Conservation (phyloP, 2,888 invertebrate genomes). For the Endotricha flammealis region DNA sequence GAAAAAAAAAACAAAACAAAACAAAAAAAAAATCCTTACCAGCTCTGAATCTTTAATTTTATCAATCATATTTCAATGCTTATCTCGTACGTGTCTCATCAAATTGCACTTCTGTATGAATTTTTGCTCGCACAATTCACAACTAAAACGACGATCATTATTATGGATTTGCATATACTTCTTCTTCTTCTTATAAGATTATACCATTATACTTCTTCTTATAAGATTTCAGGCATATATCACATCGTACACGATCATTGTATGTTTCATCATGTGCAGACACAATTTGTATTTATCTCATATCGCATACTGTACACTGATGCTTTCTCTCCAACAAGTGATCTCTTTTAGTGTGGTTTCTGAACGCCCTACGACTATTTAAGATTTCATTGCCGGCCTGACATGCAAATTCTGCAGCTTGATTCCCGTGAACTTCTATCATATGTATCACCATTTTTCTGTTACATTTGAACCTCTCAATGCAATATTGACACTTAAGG, state of each 20-base stretch:
- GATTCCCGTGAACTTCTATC: slow-evolving; percentile 15
- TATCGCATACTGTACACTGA: slow-evolving; percentile 32
- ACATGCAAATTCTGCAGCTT: not conserved
- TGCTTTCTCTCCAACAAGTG: slow-evolving; percentile 26
- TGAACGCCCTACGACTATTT: slow-evolving; percentile 26
- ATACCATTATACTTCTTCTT: slow-evolving; percentile 23
- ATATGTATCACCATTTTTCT: slow-evolving; percentile 20
- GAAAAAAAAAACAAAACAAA: too few species aligned
- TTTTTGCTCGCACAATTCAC: slow-evolving; percentile 31
- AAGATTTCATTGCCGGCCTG: slow-evolving; percentile 15
- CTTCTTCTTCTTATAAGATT: slow-evolving; percentile 33
- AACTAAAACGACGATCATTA: slow-evolving; percentile 32
- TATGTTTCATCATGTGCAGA: slow-evolving; percentile 36
- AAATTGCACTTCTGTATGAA: slow-evolving; percentile 37
- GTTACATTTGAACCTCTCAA: slow-evolving; percentile 17
- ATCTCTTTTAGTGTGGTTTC: slow-evolving; percentile 30
- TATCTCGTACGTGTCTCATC: slow-evolving; percentile 28
- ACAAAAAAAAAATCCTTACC: too few species aligned
- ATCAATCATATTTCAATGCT: slow-evolving; percentile 24
- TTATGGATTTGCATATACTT: slow-evolving; percentile 39
- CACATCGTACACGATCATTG: slow-evolving; percentile 36
- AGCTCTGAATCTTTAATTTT: too few species aligned
- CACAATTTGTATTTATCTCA: slow-evolving; percentile 34
- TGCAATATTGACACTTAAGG: slow-evolving; percentile 30
- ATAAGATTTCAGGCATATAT: slow-evolving; percentile 39